Conservation (phyloP, 2,888 invertebrate species). For the Ichneumoninae sp. region DNA sequence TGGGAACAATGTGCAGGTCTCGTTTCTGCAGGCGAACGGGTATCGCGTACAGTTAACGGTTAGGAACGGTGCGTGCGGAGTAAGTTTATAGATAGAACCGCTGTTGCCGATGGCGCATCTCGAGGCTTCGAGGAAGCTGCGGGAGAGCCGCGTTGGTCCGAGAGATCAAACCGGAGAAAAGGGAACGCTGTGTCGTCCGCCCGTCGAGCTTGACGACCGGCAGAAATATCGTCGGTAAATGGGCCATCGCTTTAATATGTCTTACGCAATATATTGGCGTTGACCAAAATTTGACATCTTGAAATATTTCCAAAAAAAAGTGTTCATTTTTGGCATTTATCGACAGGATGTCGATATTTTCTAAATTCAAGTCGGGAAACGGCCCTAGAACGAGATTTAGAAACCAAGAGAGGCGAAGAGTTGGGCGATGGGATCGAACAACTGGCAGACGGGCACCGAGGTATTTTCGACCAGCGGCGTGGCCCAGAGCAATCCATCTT, state of each 20-base stretch:
- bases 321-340: no score
- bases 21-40: slow-evolving; percentile 12
- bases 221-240: slow-evolving; percentile 65
- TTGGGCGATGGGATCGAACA: slow-evolving; percentile 8
- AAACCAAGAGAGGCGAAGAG: slow-evolving; percentile 1
- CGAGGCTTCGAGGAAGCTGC: slow-evolving; percentile 39
- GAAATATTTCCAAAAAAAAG: no score
- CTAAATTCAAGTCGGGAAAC: no score
- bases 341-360: no score
- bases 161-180: slow-evolving; percentile 37
- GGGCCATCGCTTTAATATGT: slow-evolving; percentile 34
- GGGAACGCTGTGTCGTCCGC: slow-evolving; percentile 27
- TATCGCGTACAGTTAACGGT: not conserved
- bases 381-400: no score
- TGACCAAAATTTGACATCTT: no score
- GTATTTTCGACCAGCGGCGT: slow-evolving; percentile 23
- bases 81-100: slow-evolving; percentile 60
- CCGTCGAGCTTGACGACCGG: slow-evolving; percentile 47
- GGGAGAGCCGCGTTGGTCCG: slow-evolving; percentile 62
- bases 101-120: slow-evolving; percentile 31
- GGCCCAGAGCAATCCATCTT: slow-evolving; percentile 22
- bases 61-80: slow-evolving; percentile 17
- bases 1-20: slow-evolving; percentile 41
- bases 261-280: not conserved
- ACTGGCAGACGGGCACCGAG: slow-evolving; percentile 16